Base-by-base conservation (phyloP, 1,140 invertebrate species). In the Listronotus oregonensis region DNA sequence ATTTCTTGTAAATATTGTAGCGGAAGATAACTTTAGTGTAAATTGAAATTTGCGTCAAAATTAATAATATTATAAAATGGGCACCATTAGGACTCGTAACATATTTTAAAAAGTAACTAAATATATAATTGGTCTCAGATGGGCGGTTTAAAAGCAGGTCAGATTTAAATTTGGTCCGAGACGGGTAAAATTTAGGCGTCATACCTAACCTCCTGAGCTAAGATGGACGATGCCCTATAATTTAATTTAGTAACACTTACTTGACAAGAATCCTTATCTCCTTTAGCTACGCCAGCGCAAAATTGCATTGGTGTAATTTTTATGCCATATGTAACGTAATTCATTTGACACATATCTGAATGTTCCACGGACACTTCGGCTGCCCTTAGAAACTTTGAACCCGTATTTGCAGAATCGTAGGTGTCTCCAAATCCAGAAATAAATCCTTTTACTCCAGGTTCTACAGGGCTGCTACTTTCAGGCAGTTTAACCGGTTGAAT, bases 191-290 rank as follows among this genome's bases (percentile, higher is more conserved):
- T n/a, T n/a, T n/a, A n/a, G n/a, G n/a, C n/a, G n/a, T n/a, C n/a
- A n/a, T n/a, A n/a, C n/a, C n/a, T n/a, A n/a, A n/a, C n/a, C n/a
- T n/a, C n/a, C n/a, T n/a, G n/a, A n/a, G n/a, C n/a, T n/a, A n/a
- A n/a, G n/a, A n/a, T n/a, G n/a, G n/a, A n/a, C n/a, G n/a, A n/a
- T n/a, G n/a, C n/a, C n/a, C n/a, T n/a, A n/a, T n/a, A n/a, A 34
- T 34, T 34, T 34, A 34, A 9, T 34, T 34, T 34, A n/a, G 42
- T 14, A 5, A 34, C 6, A 27, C 27, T 42, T 55, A 70, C 68
- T 56, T 70, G 68, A 51, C 68, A 70, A 11, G 68, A 63, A 50
- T 70, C 67, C 49, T 39, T 58, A 3, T 34, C 46, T n/a, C 65
- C 64, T 17, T 60, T n/a, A 9, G 17, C n/a, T 27, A 44, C 55